These are phyloP conservation scores for Ptilonorhynchus violaceus DNA, from an alignment of 2,113 vertebrate genomes.

Conservation along the genomic window DNA sequence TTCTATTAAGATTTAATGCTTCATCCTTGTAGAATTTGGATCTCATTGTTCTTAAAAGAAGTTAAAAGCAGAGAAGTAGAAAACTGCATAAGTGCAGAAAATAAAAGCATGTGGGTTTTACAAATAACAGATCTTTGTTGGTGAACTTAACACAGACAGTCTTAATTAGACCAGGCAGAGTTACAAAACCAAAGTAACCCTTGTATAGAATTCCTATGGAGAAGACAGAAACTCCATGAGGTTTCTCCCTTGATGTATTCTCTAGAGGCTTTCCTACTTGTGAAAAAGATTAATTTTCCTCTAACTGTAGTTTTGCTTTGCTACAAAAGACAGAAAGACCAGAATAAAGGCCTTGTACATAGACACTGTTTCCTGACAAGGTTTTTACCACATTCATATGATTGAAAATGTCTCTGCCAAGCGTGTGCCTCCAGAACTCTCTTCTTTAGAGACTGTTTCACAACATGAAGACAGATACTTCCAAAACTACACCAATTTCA, in stretches of 20 bases:
- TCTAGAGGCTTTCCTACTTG: not conserved
- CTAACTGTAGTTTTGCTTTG: not conserved
- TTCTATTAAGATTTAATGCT: conserved; percentile 8
- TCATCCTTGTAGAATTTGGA: not conserved
- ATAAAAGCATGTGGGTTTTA: not conserved
- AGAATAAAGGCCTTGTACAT: not conserved
- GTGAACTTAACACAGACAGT: not conserved
- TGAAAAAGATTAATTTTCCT: not conserved
- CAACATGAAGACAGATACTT: not conserved
- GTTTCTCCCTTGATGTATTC: not conserved
- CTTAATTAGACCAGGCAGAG: not conserved
- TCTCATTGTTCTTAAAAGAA: not conserved
- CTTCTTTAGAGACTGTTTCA: not conserved
- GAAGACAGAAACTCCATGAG: not conserved
- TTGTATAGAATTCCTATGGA: not conserved
- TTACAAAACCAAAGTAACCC: not conserved
- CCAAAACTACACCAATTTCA: not conserved
- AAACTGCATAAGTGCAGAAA: not conserved
- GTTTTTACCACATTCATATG: not conserved
- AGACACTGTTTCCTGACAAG: not conserved
- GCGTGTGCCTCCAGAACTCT: not conserved
- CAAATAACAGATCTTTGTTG: not conserved
- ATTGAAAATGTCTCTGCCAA: not conserved
- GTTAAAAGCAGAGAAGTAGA: not conserved
- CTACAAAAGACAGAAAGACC: not conserved